A percentile compares a stretch with the other conserved stretches of the same genome.
These are phyloP conservation scores for Flexamia atlantica DNA, from an alignment of 2,888 invertebrate species.

Conservation along the genomic window DNA sequence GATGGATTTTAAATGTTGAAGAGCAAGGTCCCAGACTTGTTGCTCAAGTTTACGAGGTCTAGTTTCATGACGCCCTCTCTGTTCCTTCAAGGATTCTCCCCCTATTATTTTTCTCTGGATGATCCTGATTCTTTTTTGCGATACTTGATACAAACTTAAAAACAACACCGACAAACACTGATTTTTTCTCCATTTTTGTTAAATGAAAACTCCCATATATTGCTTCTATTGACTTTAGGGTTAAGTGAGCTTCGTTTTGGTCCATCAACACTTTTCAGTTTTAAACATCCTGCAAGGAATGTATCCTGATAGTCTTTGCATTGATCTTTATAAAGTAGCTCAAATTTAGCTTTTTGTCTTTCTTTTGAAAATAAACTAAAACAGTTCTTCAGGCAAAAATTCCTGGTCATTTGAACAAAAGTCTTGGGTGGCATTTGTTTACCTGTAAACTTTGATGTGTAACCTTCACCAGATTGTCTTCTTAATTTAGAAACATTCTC, in stretches of 20 bases:
- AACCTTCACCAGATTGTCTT: conserved; percentile 16
- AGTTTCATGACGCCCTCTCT: conserved; percentile 61
- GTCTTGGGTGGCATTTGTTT: neutral
- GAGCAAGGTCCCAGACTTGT: conserved; percentile 55
- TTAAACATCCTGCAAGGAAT: conserved; percentile 41
- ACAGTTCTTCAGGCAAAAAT: conserved; percentile 11
- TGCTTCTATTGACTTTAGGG: neutral
- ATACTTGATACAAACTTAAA: conserved; percentile 11
- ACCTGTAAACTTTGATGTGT: conserved; percentile 2
- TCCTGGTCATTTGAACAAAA: neutral
- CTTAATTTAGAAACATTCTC: neutral
- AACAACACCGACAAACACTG: conserved; percentile 52
- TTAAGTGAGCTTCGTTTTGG: neutral
- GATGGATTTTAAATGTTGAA: conserved; percentile 58
- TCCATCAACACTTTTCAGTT: neutral
- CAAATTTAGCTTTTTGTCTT: conserved; percentile 25
- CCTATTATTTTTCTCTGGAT: conserved; percentile 49
- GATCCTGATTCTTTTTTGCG: conserved; percentile 26
- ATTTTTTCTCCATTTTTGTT: neutral
- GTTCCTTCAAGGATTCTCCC: conserved; percentile 46
- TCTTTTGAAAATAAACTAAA: conserved; percentile 5
- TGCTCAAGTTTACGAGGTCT: conserved; percentile 56
- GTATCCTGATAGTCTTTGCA: conserved; percentile 55
- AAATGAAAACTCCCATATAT: neutral
- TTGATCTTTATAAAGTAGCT: neutral